A percentile compares a stretch with the other conserved stretches of the same genome.
phyloP scores from a whole-genome alignment of 2,113 vertebrate genomes.

The Brachionichthys hirsutus region DNA sequence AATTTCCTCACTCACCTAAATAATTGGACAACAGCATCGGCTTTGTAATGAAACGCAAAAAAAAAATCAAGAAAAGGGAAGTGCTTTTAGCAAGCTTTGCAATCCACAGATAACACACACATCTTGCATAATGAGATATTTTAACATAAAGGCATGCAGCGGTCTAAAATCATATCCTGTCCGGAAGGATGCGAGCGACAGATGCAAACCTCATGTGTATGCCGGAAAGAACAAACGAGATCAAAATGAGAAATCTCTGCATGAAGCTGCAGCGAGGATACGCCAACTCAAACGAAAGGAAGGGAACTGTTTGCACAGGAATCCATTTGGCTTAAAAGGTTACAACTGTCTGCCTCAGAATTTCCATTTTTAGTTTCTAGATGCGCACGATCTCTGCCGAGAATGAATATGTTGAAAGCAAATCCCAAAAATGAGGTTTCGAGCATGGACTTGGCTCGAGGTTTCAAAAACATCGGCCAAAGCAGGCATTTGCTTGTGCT shows the following conservation, averaged over 20 bases:
- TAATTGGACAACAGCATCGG: conserved; percentile 31
- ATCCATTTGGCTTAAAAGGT: conserved; percentile 21
- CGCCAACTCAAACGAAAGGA: conserved; percentile 23
- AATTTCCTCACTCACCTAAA: conserved; percentile 17
- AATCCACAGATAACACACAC: neutral
- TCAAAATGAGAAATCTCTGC: conserved; percentile 39
- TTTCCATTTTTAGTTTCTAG: conserved; percentile 8
- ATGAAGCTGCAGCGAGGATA: conserved; percentile 19
- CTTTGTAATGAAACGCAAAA: conserved; percentile 1
- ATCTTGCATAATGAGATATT: conserved; percentile 5
- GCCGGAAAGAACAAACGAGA: conserved; percentile 35
- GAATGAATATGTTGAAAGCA: conserved; percentile 7
- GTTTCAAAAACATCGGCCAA: conserved; percentile 41
- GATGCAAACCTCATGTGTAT: conserved; percentile 33
- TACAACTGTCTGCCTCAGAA: conserved; percentile 26
- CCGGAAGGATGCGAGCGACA: conserved; percentile 12
- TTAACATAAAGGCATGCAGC: conserved; percentile 11
- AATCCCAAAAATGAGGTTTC: conserved; percentile 36
- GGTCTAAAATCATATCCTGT: conserved; percentile 37
- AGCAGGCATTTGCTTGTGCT: conserved; percentile 47
- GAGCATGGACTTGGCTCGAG: conserved; percentile 37
- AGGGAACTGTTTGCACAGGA: conserved; percentile 27
- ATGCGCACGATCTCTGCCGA: conserved; percentile 42
- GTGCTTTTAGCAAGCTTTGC: neutral
- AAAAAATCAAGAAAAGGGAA: neutral